phyloP scores from a whole-genome alignment of 2,888 invertebrate genomes.

The Torymus texanus region DNA sequence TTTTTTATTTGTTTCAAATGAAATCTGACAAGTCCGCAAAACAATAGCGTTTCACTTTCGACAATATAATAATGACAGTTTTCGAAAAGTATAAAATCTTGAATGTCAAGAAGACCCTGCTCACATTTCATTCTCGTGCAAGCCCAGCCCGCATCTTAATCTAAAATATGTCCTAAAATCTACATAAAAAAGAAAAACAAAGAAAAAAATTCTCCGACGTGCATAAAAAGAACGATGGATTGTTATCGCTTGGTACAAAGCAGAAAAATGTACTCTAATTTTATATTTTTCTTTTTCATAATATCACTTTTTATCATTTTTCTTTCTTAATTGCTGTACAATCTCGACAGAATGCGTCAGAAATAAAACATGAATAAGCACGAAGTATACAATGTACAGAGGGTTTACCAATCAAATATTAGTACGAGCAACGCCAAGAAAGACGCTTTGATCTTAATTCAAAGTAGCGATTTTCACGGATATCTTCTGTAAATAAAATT shows the following conservation, averaged over 20 bases:
- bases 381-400: constrained; percentile 45
- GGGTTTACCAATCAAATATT: constrained; percentile 35
- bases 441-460: constrained; percentile 8
- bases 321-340: constrained; percentile 42
- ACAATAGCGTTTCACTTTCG: constrained; percentile 19
- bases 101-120: constrained; percentile 47
- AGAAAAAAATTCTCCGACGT: constrained; percentile 29
- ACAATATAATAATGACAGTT: constrained; percentile 4
- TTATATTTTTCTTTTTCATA: constrained; percentile 45
- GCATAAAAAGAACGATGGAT: constrained; percentile 45
- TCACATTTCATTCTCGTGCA: constrained; percentile 54
- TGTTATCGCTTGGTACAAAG: constrained; percentile 44
- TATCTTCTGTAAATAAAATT: background rate
- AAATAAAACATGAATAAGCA: constrained; percentile 45
- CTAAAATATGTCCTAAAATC: constrained; percentile 43
- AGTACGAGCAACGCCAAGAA: constrained; percentile 24
- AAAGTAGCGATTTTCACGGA: constrained; percentile 3
- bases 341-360: constrained; percentile 27
- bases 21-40: constrained; percentile 5
- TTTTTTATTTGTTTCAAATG: background rate
- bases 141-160: constrained; percentile 56
- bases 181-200: constrained; percentile 33
- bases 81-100: constrained; percentile 47
- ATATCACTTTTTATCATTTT: constrained; percentile 51
- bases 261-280: constrained; percentile 40